phyloP scores from a whole-genome alignment of 2,888 invertebrate species.

The Drosophila kuntzei region DNA sequence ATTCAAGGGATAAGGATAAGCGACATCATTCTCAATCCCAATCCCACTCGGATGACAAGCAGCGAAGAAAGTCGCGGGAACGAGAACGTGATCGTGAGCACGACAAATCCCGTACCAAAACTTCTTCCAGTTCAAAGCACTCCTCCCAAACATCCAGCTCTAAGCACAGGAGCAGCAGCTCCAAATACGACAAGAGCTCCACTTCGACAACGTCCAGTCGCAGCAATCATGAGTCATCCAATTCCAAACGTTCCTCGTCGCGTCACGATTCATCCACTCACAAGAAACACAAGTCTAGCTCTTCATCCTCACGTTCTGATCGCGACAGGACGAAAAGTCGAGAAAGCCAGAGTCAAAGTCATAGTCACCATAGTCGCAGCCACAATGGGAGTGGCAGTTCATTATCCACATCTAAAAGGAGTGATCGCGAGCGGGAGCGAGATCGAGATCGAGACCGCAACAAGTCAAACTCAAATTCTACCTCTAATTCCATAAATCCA shows the following conservation, averaged over 20 bases:
- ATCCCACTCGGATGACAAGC: constrained; percentile 57
- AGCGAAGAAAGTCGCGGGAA: constrained; percentile 53
- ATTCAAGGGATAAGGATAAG: constrained; percentile 51
- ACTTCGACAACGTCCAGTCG: constrained; percentile 57
- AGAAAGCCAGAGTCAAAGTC: constrained; percentile 48
- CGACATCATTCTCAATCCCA: constrained; percentile 51
- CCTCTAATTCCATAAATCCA: constrained; percentile 29
- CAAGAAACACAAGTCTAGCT: constrained; percentile 65
- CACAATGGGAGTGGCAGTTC: constrained; percentile 57
- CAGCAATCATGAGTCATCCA: constrained; percentile 55
- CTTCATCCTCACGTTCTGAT: constrained; percentile 69
- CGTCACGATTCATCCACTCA: constrained; percentile 56
- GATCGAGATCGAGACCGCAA: constrained; percentile 54
- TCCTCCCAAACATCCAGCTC: constrained; percentile 65
- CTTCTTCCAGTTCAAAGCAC: constrained; percentile 70
- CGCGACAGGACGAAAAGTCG: constrained; percentile 48
- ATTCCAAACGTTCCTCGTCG: constrained; percentile 63
- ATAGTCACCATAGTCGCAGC: constrained; percentile 57
- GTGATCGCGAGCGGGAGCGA: constrained; percentile 49
- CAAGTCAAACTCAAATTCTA: constrained; percentile 53
- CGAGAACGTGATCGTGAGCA: constrained; percentile 58
- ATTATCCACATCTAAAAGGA: constrained; percentile 59
- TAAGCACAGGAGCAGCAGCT: constrained; percentile 63
- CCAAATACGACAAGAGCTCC: constrained; percentile 63
- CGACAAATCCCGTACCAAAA: constrained; percentile 63